Conservation (phyloP, 1,140 invertebrate species). For the Nautilus pompilius region DNA sequence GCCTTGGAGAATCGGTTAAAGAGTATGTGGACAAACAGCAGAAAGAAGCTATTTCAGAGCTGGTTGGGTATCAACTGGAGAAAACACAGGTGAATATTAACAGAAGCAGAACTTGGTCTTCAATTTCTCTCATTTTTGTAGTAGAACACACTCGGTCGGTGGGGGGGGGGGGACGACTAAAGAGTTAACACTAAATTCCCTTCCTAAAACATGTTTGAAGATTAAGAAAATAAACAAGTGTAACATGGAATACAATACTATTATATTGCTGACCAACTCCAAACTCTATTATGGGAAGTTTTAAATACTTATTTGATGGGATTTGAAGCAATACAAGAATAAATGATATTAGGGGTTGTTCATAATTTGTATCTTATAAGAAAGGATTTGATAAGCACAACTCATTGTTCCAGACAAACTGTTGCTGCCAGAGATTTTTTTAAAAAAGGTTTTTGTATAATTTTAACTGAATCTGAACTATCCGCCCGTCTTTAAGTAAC, state of each 20-base stretch:
- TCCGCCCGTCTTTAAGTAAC: too few relatives aligned
- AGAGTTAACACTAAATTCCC: neutral
- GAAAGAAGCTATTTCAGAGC: slow-evolving; percentile 55
- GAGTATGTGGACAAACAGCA: slow-evolving; percentile 64
- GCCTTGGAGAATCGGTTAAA: slow-evolving; percentile 63
- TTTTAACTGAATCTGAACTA: too few relatives aligned
- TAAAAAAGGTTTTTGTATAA: too few relatives aligned
- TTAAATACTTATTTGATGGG: too few relatives aligned
- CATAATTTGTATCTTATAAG: too few relatives aligned
- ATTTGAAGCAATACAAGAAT: too few relatives aligned
- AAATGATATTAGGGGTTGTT: too few relatives aligned
- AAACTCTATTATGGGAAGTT: too few relatives aligned
- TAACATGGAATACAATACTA: neutral
- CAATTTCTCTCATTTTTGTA: neutral
- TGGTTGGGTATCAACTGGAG: slow-evolving; percentile 52
- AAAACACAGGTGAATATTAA: slow-evolving; percentile 49
- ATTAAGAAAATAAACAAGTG: neutral
- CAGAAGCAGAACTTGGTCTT: neutral
- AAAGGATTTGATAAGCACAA: too few relatives aligned
- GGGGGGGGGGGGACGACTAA: neutral
- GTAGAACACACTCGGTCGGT: too few relatives aligned
- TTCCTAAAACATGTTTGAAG: neutral
- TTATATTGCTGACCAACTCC: neutral
- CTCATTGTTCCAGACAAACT: too few relatives aligned
- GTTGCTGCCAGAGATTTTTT: too few relatives aligned